phyloP scores from a whole-genome alignment of 2,797 vertebrate genomes.

The Mycteria americana region DNA sequence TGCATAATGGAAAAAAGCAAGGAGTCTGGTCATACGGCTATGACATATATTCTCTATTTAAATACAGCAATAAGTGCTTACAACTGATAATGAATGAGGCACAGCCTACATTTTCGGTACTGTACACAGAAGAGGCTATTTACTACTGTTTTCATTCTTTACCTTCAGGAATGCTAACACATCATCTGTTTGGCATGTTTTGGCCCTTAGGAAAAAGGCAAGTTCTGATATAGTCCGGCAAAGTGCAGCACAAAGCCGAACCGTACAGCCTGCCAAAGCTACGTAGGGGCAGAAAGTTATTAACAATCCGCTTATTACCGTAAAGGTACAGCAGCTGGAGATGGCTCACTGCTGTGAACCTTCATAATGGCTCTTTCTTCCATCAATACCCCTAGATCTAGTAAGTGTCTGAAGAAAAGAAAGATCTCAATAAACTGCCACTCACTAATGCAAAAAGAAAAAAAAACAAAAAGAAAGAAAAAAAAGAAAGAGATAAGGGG shows the following conservation, averaged over 20 bases:
- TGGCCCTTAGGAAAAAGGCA: neutral
- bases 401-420: neutral
- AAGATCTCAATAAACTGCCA: neutral
- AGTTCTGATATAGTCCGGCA: neutral
- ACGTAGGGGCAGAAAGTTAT: accelerated
- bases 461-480: too few species aligned
- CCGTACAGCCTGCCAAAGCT: neutral
- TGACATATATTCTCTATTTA: neutral
- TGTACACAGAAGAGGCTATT: neutral
- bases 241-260: neutral
- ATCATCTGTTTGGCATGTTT: neutral
- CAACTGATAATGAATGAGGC: neutral
- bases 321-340: neutral
- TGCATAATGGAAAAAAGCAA: neutral
- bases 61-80: neutral
- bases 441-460: neutral
- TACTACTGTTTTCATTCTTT: neutral
- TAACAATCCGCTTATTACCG: neutral
- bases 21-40: neutral
- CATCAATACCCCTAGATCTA: neutral
- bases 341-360: neutral
- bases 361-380: neutral
- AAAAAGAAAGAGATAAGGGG: neutral
- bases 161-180: neutral
- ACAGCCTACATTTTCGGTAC: neutral